Base-by-base conservation (phyloP, 2,888 invertebrate species). In the Tuberolachnus salignus region DNA sequence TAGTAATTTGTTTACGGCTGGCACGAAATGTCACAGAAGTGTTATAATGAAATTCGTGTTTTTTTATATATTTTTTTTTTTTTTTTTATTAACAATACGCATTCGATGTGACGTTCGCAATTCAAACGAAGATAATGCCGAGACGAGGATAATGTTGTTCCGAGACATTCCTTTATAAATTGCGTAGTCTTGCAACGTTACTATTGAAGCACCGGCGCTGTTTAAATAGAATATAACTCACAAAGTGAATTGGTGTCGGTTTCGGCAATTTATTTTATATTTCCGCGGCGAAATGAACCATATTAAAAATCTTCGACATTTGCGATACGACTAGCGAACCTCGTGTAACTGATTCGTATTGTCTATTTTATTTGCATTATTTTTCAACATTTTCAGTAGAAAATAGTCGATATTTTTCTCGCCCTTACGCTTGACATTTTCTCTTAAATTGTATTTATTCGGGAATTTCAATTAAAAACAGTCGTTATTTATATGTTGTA, bases 81-180 rank as follows among this genome's bases (percentile, higher is more conserved):
- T n/a, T n/a, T n/a, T n/a, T n/a, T n/a, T n/a, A n/a, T n/a, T 71
- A 26, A 72, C 19, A 61, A 49, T 16, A 34, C 10, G 61, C 19
- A 42, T 63, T 73, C 51, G 34, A 61, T 51, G 72, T 42, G 61
- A 73, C 34, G 21, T 73, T 34, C 34, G 72, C 51, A 49, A 73
- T 61, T 73, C 16, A 73, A 26, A 73, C 51, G 61, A 73, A 61
- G 46, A 61, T 59, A 63, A 59, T 63, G 49, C 61, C 14, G 16
- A 61, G 51, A 73, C 51, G 49, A 72, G 49, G 26, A 34, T 19
- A 46, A 26, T 19, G 49, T 46, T 59, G 13, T n/a, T 44, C 0
- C 26, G 21, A 26, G 26, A 19, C n/a, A 49, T 19, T 72, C 14
- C 26, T 72, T 49, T 34, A 61, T 72, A 44, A 61, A 61, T 49